Conservation (phyloP, 2,888 invertebrate genomes). For the Heliconius cydno region DNA sequence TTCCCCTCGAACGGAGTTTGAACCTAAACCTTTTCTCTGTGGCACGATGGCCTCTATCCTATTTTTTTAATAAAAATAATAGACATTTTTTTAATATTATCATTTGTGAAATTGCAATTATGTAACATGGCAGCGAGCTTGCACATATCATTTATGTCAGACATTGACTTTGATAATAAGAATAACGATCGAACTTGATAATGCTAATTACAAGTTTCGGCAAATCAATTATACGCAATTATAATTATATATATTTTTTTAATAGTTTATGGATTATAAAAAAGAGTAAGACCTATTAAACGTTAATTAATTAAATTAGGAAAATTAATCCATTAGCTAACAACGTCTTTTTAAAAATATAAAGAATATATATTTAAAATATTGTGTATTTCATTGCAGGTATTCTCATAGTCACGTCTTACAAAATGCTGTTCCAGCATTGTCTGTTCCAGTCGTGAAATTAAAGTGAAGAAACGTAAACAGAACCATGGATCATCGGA, state of each 20-base stretch:
- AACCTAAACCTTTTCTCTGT: too few relatives aligned
- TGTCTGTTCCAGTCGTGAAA: conserved; percentile 54
- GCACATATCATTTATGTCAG: not conserved
- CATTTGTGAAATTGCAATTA: too few relatives aligned
- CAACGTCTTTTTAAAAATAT: not conserved
- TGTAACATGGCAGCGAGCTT: not conserved
- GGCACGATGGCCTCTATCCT: too few relatives aligned
- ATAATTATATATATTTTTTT: not conserved
- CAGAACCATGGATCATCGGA: conserved; percentile 64
- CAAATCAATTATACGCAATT: not conserved
- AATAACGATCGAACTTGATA: conserved; percentile 23
- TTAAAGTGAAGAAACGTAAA: conserved; percentile 42
- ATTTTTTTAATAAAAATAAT: too few relatives aligned
- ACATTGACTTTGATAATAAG: not conserved
- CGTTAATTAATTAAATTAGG: not conserved
- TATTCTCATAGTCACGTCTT: conserved; percentile 36
- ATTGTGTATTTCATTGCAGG: conserved; percentile 52
- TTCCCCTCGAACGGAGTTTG: too few relatives aligned
- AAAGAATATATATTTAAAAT: not conserved
- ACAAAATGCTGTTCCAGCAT: conserved; percentile 57
- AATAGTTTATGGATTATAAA: not conserved
- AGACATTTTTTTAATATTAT: too few relatives aligned
- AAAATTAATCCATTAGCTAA: not conserved
- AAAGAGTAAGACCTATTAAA: not conserved
- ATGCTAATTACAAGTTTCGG: not conserved